Percentiles rank a stretch among this genome's conserved stretches.
These are phyloP conservation scores for Synodontis membranacea DNA, from an alignment of 2,113 vertebrate species.

Conservation along the genomic window DNA sequence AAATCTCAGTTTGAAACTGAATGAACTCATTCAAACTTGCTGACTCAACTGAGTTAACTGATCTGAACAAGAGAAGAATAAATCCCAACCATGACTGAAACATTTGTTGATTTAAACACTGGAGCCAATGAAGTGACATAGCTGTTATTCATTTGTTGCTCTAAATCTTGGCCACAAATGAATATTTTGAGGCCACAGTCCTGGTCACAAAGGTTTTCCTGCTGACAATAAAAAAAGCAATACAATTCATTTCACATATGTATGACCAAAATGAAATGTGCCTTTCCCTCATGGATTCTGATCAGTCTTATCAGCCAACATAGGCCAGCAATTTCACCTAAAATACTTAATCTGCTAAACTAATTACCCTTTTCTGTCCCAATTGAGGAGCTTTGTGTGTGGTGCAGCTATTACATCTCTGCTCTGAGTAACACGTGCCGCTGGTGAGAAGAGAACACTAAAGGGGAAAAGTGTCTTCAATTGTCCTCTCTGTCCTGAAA, in stretches of 20 bases:
- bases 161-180: no score
- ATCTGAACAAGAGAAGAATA: neutral
- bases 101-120: neutral
- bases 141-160: no score
- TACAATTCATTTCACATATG: neutral
- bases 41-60: neutral
- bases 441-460: conserved; percentile 10
- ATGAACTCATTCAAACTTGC: neutral
- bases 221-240: neutral
- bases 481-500: conserved; percentile 38
- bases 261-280: neutral
- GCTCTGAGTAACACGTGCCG: neutral
- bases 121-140: neutral
- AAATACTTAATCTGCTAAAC: conserved; percentile 20
- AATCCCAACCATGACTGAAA: neutral
- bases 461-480: conserved; percentile 27
- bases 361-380: conserved; percentile 24
- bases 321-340: neutral
- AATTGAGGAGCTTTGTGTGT: conserved; percentile 2
- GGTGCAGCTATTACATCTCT: conserved; percentile 6
- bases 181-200: neutral
- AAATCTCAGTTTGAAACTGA: neutral
- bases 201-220: neutral
- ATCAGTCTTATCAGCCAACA: conserved; percentile 4
- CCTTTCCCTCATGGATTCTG: neutral